phyloP scores from a whole-genome alignment of 2,113 vertebrate species.

The Gavia stellata region DNA sequence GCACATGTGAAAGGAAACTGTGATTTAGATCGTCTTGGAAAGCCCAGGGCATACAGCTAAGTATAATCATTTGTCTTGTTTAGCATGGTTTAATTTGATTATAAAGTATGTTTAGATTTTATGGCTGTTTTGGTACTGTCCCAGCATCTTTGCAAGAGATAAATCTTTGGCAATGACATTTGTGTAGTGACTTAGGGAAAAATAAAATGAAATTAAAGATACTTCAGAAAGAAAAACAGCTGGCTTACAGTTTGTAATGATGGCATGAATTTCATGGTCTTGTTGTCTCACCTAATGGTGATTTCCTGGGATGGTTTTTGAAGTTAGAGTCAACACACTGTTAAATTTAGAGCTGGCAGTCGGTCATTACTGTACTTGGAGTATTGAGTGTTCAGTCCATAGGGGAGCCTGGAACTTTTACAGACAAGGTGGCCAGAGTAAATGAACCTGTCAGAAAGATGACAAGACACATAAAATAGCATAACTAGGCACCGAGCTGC shows the following conservation, averaged over 20 bases:
- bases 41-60: neutral
- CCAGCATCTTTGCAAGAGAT: neutral
- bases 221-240: slow-evolving; percentile 15
- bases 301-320: neutral
- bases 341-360: neutral
- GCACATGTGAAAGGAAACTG: neutral
- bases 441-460: neutral
- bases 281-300: neutral
- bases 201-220: neutral
- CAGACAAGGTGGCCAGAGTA: neutral
- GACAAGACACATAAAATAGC: neutral
- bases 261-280: neutral
- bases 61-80: slow-evolving; percentile 4
- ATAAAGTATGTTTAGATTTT: slow-evolving; percentile 29
- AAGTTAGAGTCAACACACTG: neutral
- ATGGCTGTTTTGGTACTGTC: slow-evolving; percentile 3
- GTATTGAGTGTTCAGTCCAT: neutral
- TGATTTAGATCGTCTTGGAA: neutral
- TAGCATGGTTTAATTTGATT: slow-evolving; percentile 39
- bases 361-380: neutral
- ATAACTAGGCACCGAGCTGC: neutral
- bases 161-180: slow-evolving; percentile 2
- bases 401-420: neutral
- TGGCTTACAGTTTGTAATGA: neutral
- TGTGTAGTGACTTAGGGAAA: slow-evolving; percentile 12